phyloP scores from a whole-genome alignment of 2,797 vertebrate genomes.

The Momotus momota region DNA sequence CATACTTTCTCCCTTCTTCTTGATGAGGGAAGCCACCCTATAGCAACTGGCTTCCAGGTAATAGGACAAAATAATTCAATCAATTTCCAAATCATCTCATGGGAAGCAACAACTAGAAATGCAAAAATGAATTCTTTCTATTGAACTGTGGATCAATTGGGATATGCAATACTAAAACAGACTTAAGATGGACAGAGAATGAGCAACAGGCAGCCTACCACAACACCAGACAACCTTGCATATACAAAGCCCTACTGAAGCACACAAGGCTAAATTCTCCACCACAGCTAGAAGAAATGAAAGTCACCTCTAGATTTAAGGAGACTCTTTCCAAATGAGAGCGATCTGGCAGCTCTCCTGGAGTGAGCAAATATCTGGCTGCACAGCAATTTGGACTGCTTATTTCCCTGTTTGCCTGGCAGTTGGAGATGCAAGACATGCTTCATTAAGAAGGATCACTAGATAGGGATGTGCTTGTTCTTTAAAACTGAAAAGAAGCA shows the following conservation, averaged over 20 bases:
- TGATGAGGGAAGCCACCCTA: background rate
- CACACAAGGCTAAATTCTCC: background rate
- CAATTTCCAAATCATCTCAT: background rate
- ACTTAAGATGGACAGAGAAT: background rate
- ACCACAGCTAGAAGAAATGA: background rate
- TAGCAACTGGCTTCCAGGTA: background rate
- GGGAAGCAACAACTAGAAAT: background rate
- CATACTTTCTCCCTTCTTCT: background rate
- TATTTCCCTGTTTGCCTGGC: conserved; percentile 21
- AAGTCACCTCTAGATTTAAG: background rate
- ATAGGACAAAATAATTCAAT: background rate
- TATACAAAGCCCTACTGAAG: background rate
- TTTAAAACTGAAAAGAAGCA: conserved; percentile 3
- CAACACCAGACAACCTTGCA: rapidly evolving
- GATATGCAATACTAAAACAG: background rate
- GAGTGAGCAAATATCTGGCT: conserved; percentile 27
- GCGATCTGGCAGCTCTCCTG: background rate
- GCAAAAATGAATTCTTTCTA: background rate
- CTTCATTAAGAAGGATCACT: conserved; percentile 33
- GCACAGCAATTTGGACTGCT: background rate
- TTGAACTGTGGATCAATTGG: background rate
- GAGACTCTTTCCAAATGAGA: background rate
- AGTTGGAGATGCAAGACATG: conserved; percentile 8
- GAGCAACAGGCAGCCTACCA: background rate
- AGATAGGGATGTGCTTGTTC: conserved; percentile 23